These are phyloP conservation scores for Phania funesta DNA, from an alignment of 2,888 invertebrate species.

Conservation along the genomic window DNA sequence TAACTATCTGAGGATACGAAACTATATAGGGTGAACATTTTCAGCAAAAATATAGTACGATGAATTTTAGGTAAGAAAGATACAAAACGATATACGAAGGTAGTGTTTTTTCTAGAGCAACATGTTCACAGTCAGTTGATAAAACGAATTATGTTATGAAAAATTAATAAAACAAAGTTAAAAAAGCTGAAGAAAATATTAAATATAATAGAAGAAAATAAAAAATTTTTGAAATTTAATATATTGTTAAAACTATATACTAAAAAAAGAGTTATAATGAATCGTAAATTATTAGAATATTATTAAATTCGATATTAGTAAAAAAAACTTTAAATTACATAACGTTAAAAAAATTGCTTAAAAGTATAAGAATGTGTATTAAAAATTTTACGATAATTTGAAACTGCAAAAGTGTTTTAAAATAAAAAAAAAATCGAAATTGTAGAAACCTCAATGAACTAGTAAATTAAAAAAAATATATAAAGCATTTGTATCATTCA, in stretches of 20 bases:
- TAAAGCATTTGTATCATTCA: background rate
- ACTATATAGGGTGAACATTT: constrained; percentile 19
- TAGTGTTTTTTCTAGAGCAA: constrained; percentile 69
- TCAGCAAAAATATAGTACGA: constrained; percentile 50
- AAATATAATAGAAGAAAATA: background rate
- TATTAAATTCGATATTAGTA: background rate
- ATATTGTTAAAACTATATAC: background rate
- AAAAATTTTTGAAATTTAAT: background rate
- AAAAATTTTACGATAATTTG: constrained; percentile 13
- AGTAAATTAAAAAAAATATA: too few species aligned
- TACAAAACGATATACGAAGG: constrained; percentile 34
- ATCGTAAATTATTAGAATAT: background rate
- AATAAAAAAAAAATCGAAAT: constrained; percentile 4
- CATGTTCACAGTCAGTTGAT: constrained; percentile 77
- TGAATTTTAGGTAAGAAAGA: constrained; percentile 23
- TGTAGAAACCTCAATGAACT: too few species aligned
- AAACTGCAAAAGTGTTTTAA: background rate
- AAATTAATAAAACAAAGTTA: background rate
- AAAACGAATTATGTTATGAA: constrained; percentile 20
- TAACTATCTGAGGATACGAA: constrained; percentile 6
- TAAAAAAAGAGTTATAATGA: background rate
- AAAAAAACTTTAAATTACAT: background rate
- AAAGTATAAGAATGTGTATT: background rate
- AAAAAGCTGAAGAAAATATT: background rate
- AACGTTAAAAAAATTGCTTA: background rate